Evolutionary conservation across 2,888 invertebrate genomes (phyloP).

Genomic region (Cosmia pyralina): DNA sequence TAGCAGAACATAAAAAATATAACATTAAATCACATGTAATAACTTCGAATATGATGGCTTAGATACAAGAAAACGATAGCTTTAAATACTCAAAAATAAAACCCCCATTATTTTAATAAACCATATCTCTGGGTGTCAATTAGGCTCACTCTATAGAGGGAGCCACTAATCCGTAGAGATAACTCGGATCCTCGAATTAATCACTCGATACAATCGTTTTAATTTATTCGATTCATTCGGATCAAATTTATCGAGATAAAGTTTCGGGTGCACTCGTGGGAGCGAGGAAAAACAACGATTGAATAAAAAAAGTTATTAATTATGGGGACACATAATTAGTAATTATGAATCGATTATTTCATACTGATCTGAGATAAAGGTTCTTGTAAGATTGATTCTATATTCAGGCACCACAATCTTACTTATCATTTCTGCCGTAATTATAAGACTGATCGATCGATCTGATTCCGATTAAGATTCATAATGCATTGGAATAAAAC

Average conservation of each 20-base stretch:
- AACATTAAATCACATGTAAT: conserved; percentile 53
- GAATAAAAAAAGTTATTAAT: conserved; percentile 58
- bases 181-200: conserved; percentile 82
- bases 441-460: conserved; percentile 8
- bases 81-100: conserved; percentile 75
- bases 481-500: neutral
- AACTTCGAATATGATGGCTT: conserved; percentile 48
- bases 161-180: conserved; percentile 86
- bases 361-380: conserved; percentile 46
- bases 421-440: conserved; percentile 24
- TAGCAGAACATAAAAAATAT: conserved; percentile 19
- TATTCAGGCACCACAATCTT: conserved; percentile 16
- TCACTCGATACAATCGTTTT: conserved; percentile 84
- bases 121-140: conserved; percentile 87
- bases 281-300: conserved; percentile 58
- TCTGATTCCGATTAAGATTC: neutral
- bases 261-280: conserved; percentile 68
- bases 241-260: conserved; percentile 78
- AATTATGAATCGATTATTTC: conserved; percentile 57
- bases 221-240: conserved; percentile 83
- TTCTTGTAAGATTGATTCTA: conserved; percentile 29
- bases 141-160: conserved; percentile 82
- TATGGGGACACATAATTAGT: conserved; percentile 62
- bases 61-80: conserved; percentile 48
- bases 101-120: conserved; percentile 86